phyloP scores from a whole-genome alignment of 2,888 invertebrate genomes.

The Allolobophora icterica region DNA sequence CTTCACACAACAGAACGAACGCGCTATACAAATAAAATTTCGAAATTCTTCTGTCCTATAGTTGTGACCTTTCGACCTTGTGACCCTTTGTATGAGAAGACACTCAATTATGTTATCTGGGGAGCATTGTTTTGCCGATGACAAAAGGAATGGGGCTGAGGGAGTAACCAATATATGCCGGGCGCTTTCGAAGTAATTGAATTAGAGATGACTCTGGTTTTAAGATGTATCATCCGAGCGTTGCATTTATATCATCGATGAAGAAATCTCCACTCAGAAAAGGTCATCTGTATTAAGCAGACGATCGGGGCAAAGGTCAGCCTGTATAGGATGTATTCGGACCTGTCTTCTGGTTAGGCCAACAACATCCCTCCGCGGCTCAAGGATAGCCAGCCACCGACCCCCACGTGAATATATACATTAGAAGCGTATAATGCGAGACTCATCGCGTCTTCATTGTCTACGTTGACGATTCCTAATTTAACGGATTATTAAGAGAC shows the following conservation, averaged over 20 bases:
- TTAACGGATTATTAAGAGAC: neutral
- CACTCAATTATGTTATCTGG: neutral
- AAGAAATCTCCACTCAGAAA: neutral
- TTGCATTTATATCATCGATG: neutral
- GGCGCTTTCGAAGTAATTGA: neutral
- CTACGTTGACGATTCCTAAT: neutral
- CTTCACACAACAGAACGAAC: no score
- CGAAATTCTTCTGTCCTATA: neutral
- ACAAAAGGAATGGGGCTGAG: neutral
- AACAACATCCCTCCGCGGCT: neutral
- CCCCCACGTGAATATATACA: neutral
- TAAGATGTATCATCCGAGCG: neutral
- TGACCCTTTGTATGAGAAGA: neutral
- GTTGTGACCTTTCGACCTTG: neutral
- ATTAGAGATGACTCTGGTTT: neutral
- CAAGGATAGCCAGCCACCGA: neutral
- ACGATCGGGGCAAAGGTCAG: neutral
- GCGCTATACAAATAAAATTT: neutral
- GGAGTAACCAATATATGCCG: neutral
- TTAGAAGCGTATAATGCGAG: neutral
- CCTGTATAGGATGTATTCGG: neutral
- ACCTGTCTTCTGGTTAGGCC: neutral
- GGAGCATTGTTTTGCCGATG: no score
- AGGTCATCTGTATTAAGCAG: conserved; percentile 6
- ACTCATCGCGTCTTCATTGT: neutral